phyloP scores from a whole-genome alignment of 2,888 invertebrate species.

The Coremacera marginata region DNA sequence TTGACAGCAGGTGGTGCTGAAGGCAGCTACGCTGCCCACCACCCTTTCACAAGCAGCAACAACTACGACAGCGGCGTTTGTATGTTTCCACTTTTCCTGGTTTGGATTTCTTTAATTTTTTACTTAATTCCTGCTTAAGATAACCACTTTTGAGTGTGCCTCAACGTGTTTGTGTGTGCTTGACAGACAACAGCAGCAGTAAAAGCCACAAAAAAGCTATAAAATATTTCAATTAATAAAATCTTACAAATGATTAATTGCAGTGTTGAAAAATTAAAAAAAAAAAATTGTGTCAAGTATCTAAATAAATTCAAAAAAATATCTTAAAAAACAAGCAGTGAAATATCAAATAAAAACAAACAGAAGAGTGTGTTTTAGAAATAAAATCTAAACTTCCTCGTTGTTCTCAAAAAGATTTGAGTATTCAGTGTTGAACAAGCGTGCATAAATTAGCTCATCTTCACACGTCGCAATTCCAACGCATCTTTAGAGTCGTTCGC shows the following conservation, averaged over 20 bases:
- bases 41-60: not conserved
- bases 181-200: not conserved
- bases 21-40: not conserved
- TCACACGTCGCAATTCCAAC: no score
- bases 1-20: conserved; percentile 8
- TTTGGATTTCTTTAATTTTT: not conserved
- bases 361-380: not conserved
- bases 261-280: not conserved
- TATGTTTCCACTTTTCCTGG: conserved; percentile 6
- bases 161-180: not conserved
- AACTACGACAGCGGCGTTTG: not conserved
- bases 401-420: no score
- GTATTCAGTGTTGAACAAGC: no score
- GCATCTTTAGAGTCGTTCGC: not conserved
- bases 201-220: not conserved
- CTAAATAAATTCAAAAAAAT: not conserved
- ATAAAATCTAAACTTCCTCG: not conserved
- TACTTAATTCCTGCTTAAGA: not conserved
- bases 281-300: conserved; percentile 10
- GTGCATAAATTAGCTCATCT: no score
- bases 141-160: not conserved
- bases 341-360: not conserved
- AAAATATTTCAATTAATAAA: not conserved
- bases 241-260: not conserved
- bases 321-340: not conserved